These are phyloP conservation scores for Heliconius hortense DNA, from an alignment of 2,888 invertebrate species.

Conservation along the genomic window DNA sequence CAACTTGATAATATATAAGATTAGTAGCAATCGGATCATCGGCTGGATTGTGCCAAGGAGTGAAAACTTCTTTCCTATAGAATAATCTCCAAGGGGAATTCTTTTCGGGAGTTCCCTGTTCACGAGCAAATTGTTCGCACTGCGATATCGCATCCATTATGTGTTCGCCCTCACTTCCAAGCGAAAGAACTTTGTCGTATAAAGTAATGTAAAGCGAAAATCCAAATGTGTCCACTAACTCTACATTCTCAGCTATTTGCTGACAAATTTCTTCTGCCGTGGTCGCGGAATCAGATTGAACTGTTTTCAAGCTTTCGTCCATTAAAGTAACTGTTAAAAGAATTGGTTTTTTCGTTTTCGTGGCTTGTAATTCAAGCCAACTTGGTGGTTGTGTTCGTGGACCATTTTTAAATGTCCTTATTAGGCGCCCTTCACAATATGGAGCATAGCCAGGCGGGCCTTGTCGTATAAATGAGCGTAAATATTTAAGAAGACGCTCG, in stretches of 20 bases:
- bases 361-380: conserved; percentile 92
- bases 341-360: conserved; percentile 92
- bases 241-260: conserved; percentile 89
- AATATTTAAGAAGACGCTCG: conserved; percentile 90
- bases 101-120: conserved; percentile 91
- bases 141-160: conserved; percentile 98
- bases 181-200: conserved; percentile 93
- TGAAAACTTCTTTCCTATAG: conserved; percentile 94
- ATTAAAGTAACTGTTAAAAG: conserved; percentile 92
- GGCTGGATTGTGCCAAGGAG: conserved; percentile 94
- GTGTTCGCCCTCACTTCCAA: conserved; percentile 94
- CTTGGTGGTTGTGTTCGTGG: conserved; percentile 95
- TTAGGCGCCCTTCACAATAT: conserved; percentile 92
- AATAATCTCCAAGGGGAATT: conserved; percentile 94
- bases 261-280: conserved; percentile 93
- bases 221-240: conserved; percentile 91
- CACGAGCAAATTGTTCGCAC: conserved; percentile 97
- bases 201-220: conserved; percentile 95
- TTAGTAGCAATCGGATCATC: conserved; percentile 92
- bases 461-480: conserved; percentile 91
- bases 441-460: conserved; percentile 95
- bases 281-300: conserved; percentile 95
- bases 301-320: conserved; percentile 91
- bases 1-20: conserved; percentile 94
- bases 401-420: conserved; percentile 93